A percentile compares a stretch with the other conserved stretches of the same genome.
These are phyloP conservation scores for Gallinago undulata DNA, from an alignment of 2,113 vertebrate species.

Conservation along the genomic window DNA sequence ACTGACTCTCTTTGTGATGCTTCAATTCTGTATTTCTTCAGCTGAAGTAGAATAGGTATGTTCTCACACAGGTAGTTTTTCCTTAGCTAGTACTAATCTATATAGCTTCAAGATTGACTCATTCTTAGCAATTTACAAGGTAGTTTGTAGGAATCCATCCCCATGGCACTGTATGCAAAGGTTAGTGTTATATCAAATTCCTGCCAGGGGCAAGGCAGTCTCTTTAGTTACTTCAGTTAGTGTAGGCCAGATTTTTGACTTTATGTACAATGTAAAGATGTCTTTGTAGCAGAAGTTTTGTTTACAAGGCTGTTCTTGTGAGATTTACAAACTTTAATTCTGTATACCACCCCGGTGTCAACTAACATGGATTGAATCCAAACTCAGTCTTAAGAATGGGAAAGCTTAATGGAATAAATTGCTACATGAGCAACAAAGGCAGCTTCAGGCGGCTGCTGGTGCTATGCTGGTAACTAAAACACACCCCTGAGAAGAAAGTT, in stretches of 20 bases:
- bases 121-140: background rate
- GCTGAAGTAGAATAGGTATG: background rate
- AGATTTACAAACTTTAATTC: constrained; percentile 12
- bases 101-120: background rate
- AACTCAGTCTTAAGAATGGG: background rate
- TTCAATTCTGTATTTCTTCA: background rate
- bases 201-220: background rate
- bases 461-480: background rate
- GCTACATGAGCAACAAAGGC: background rate
- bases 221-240: background rate
- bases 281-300: background rate
- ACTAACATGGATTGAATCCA: background rate
- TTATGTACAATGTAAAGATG: background rate
- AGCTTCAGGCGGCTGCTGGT: background rate
- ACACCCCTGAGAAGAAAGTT: background rate
- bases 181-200: background rate
- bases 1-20: background rate
- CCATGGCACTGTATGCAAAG: accelerated
- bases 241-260: background rate
- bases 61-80: background rate
- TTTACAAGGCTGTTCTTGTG: background rate
- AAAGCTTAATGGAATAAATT: background rate
- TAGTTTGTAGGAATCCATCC: background rate
- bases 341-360: background rate
- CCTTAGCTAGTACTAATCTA: background rate